Evolutionary conservation across 1,140 invertebrate species (phyloP).

Genomic region (Harpegnathos saltator): DNA sequence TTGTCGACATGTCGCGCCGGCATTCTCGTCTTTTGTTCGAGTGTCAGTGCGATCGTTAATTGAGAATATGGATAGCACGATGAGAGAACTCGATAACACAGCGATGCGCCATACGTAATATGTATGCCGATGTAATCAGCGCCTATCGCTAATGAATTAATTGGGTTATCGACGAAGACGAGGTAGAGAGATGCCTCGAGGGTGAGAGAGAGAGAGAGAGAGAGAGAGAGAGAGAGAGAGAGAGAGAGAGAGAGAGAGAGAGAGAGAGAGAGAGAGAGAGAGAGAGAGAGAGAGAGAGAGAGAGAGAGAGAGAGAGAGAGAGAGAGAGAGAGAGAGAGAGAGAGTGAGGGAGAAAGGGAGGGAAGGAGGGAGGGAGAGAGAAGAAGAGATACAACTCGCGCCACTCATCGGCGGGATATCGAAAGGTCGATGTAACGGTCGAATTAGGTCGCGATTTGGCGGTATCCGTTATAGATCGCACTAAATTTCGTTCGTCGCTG

Average conservation of each 20-base stretch:
- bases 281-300: constrained; percentile 34
- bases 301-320: constrained; percentile 23
- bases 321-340: constrained; percentile 37
- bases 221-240: constrained; percentile 36
- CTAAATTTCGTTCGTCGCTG: not conserved
- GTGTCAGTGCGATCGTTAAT: constrained; percentile 31
- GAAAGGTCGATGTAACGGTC: not conserved
- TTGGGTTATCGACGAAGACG: constrained; percentile 63
- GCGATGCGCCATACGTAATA: constrained; percentile 61
- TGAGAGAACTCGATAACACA: constrained; percentile 59
- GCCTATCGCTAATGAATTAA: constrained; percentile 72
- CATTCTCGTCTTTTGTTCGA: not conserved
- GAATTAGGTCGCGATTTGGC: constrained; percentile 8
- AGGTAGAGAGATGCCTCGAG: constrained; percentile 26
- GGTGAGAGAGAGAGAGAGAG: constrained; percentile 28
- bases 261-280: constrained; percentile 24
- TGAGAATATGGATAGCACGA: constrained; percentile 40
- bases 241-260: constrained; percentile 28
- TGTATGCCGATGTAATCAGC: constrained; percentile 69
- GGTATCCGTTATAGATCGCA: not conserved
- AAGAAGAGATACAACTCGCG: constrained; percentile 18
- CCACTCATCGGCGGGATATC: not conserved
- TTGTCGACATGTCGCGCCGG: not conserved
- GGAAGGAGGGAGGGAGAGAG: constrained; percentile 24
- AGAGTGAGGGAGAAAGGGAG: constrained; percentile 31